A percentile compares a stretch with the other conserved stretches of the same genome.
Conservation (phyloP, 2,113 vertebrate genomes). For the Zonotrichia leucophrys region DNA sequence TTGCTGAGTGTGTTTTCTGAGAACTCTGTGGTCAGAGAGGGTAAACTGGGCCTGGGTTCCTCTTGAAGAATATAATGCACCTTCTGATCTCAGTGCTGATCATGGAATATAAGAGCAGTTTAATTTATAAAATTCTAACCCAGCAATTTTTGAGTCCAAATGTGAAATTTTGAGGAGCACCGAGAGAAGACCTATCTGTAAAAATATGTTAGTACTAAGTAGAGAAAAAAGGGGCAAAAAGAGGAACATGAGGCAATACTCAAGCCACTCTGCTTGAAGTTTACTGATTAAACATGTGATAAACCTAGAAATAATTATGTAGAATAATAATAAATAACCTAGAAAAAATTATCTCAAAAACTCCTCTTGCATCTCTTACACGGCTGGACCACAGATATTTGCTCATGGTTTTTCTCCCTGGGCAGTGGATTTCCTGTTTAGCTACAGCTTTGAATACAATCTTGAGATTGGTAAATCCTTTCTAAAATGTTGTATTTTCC, state of each 20-base stretch:
- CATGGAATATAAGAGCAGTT: not conserved
- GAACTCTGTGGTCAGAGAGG: not conserved
- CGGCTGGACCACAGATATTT: not conserved
- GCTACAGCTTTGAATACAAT: not conserved
- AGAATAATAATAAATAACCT: not conserved
- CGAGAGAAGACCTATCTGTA: not conserved
- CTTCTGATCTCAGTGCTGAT: not conserved
- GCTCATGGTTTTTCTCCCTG: not conserved
- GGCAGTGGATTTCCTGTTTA: not conserved
- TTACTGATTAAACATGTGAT: not conserved
- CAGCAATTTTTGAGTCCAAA: not conserved
- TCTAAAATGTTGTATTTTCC: not conserved
- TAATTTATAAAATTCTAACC: not conserved
- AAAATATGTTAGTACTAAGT: not conserved
- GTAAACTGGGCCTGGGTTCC: not conserved
- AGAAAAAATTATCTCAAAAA: not conserved
- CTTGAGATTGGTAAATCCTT: not conserved
- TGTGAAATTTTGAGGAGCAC: not conserved
- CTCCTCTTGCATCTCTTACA: not conserved
- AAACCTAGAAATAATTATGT: not conserved
- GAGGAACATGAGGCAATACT: not conserved
- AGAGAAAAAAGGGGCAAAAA: not conserved
- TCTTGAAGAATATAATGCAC: not conserved
- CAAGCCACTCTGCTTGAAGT: not conserved
- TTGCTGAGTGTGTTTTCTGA: not conserved